phyloP scores from a whole-genome alignment of 2,888 invertebrate species.

The Phyllotreta striolata region DNA sequence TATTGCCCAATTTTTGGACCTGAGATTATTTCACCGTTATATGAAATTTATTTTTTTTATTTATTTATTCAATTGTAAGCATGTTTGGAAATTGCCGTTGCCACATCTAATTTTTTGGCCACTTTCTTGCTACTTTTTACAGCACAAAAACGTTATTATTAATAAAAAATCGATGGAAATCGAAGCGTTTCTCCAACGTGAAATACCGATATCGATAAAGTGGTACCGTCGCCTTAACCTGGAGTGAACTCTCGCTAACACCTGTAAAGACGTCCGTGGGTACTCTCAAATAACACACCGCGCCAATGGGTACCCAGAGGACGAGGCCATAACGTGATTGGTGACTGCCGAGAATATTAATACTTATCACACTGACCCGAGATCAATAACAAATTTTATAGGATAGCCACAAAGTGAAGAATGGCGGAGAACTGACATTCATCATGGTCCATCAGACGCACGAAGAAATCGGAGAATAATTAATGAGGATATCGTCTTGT shows the following conservation, averaged over 20 bases:
- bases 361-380: conserved; percentile 49
- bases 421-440: conserved; percentile 5
- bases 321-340: conserved; percentile 49
- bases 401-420: conserved; percentile 1
- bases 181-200: conserved; percentile 33
- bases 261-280: conserved; percentile 40
- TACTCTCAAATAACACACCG: conserved; percentile 43
- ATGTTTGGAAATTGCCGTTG: too few relatives aligned
- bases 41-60: too few relatives aligned
- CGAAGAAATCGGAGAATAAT: too few relatives aligned
- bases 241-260: conserved; percentile 40
- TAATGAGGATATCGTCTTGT: too few relatives aligned
- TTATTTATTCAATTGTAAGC: too few relatives aligned
- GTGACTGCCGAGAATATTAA: conserved; percentile 52
- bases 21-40: neutral
- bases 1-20: neutral
- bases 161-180: too few relatives aligned
- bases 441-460: too few relatives aligned
- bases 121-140: too few relatives aligned
- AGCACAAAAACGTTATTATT: too few relatives aligned
- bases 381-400: conserved; percentile 40
- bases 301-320: conserved; percentile 51
- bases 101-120: too few relatives aligned
- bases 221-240: conserved; percentile 30
- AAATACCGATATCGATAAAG: conserved; percentile 39